Evolutionary conservation across 2,797 vertebrate species (phyloP).

Genomic region (Microhierax caerulescens): DNA sequence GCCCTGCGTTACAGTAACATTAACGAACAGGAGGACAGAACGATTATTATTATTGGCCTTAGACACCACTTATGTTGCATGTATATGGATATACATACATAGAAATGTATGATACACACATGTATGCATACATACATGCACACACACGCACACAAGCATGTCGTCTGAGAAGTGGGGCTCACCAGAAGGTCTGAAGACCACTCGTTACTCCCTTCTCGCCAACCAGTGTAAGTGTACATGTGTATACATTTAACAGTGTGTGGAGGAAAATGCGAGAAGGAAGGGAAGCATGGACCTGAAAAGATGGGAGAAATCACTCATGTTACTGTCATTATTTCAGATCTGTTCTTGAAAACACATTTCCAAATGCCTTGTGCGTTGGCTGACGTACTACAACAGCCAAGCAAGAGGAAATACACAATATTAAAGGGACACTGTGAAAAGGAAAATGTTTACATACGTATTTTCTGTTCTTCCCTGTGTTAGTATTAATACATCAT

Average conservation of each 20-base stretch:
- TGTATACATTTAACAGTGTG: neutral
- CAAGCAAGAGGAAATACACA: neutral
- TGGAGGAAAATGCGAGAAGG: neutral
- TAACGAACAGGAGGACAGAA: neutral
- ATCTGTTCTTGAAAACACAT: neutral
- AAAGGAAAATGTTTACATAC: neutral
- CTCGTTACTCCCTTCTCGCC: slow-evolving; percentile 33
- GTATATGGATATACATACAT: neutral
- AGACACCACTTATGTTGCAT: neutral
- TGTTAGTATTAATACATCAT: neutral
- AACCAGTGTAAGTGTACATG: neutral
- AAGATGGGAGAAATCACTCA: neutral
- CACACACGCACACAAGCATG: neutral
- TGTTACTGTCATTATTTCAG: slow-evolving; percentile 8
- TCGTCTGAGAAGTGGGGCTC: neutral
- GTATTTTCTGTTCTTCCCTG: neutral
- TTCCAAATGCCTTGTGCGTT: neutral
- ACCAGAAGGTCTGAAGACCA: neutral
- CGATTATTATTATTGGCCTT: neutral
- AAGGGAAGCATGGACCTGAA: neutral
- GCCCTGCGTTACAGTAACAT: neutral
- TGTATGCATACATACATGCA: neutral
- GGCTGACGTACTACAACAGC: neutral
- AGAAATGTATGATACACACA: neutral
- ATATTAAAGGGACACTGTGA: neutral